These are phyloP conservation scores for Callospermophilus lateralis DNA, from an alignment of 2,113 vertebrate genomes.

Conservation along the genomic window DNA sequence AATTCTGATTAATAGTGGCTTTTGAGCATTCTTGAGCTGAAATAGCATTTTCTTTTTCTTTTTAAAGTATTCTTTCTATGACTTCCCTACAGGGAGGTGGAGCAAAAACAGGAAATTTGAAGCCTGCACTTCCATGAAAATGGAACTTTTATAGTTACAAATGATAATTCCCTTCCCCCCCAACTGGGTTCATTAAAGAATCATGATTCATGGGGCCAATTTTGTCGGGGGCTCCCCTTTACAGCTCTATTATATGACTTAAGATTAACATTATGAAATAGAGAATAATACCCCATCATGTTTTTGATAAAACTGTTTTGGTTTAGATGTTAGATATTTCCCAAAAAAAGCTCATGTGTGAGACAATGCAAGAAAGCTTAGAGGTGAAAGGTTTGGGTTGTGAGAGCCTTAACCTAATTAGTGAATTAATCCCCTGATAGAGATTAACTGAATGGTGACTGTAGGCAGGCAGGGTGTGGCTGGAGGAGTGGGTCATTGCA, in stretches of 20 bases:
- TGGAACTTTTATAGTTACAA: not conserved
- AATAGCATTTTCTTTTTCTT: not conserved
- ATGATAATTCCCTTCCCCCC: not conserved
- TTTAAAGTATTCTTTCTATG: not conserved
- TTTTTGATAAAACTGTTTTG: not conserved
- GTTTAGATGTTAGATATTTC: too few relatives aligned
- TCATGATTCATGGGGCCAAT: not conserved
- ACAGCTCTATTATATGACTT: not conserved
- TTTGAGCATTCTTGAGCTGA: not conserved
- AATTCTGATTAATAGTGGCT: not conserved
- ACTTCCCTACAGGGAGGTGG: not conserved
- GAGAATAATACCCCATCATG: not conserved
- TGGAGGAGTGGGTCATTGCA: too few relatives aligned
- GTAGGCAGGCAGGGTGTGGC: too few relatives aligned
- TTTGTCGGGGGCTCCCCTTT: not conserved
- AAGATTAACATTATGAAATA: not conserved
- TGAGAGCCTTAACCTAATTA: too few relatives aligned
- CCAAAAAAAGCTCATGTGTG: too few relatives aligned
- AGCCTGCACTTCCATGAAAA: not conserved
- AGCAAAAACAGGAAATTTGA: not conserved
- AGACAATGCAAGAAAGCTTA: too few relatives aligned
- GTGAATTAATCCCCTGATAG: too few relatives aligned
- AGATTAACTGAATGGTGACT: too few relatives aligned
- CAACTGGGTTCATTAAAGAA: not conserved
- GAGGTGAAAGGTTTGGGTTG: too few relatives aligned